Base-by-base conservation (phyloP, 1,140 invertebrate species). In the Maconellicoccus hirsutus region DNA sequence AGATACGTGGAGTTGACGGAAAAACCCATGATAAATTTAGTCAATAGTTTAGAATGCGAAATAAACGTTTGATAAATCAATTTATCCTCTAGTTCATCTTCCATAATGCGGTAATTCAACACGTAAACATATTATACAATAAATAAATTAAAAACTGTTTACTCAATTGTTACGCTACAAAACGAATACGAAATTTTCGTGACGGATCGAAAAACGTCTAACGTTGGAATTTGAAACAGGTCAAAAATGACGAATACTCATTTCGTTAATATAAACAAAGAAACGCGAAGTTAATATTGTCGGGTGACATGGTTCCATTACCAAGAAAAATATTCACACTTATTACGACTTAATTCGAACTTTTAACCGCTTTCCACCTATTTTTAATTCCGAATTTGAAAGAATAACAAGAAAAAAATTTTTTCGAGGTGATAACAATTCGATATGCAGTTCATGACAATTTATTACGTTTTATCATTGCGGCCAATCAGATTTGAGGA, bases 81-180 rank as follows among this genome's bases (percentile, higher is more conserved):
- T 83, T 86, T 87, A 77, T 92, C 90, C 81, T 93, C 90, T 77
- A 92, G 81, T 83, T 91, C 89, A 85, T 93, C 90, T 85, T 93
- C 90, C 90, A 93, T 93, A 26, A n/a, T 72, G 25, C 29, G n/a
- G 26, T 10, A 22, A 8, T 23, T 21, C 27, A 26, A 27, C 19
- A 70, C 69, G 26, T 19, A 33, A 25, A 12, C 63, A 69, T 29
- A 12, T 29, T 26, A 16, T 29, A 22, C 16, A 52, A 52, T 52
- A 16, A 52, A 52, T 52, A 52, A 52, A 52, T 52, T 19, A 52
- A 52, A 52, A 52, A 8, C n/a, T 52, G 42, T 52, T 52, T 52
- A 52, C 42, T 8, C 42, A 52, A 52, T 52, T 52, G 42, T 52
- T 52, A 52, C n/a, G 3, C 29, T 6, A 52, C 16, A 3, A 52